Conservation (phyloP, 2,888 invertebrate species). For the Andricus curvator region DNA sequence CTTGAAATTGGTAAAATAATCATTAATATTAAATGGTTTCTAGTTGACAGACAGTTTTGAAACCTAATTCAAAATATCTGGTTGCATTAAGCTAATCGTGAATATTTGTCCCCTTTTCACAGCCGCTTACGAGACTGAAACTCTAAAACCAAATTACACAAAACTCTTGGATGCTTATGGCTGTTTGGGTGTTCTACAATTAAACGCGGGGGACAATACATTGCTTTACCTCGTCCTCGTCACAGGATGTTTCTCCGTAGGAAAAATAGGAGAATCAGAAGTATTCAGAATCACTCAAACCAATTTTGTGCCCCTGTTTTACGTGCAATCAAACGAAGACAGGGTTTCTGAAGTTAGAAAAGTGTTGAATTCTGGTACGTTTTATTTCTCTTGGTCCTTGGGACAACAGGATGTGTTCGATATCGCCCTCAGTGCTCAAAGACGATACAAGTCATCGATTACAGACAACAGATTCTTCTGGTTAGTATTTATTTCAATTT, state of each 20-base stretch:
- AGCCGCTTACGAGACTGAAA: conserved; percentile 93
- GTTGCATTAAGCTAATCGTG: neutral
- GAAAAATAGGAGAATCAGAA: conserved; percentile 96
- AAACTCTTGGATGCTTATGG: conserved; percentile 97
- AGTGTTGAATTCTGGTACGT: conserved; percentile 97
- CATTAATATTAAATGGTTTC: no score
- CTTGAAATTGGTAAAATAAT: no score
- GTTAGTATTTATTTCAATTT: conserved; percentile 77
- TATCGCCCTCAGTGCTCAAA: conserved; percentile 96
- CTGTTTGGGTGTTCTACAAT: conserved; percentile 94
- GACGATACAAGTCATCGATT: conserved; percentile 87
- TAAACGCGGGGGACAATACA: conserved; percentile 91
- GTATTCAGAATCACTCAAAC: conserved; percentile 97
- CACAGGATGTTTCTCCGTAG: conserved; percentile 97
- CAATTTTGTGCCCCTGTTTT: conserved; percentile 92
- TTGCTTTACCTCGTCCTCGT: conserved; percentile 94
- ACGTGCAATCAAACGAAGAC: conserved; percentile 82
- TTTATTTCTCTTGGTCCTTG: conserved; percentile 95
- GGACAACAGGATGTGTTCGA: conserved; percentile 84
- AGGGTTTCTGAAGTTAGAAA: conserved; percentile 86
- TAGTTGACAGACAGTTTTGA: no score
- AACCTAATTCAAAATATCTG: no score
- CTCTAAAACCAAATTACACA: conserved; percentile 91
- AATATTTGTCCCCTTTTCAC: conserved; percentile 63
- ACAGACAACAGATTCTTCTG: conserved; percentile 99